Evolutionary conservation across 2,113 vertebrate genomes (phyloP), one percentile per base, ranked within the genome.

Genomic region (Callipepla californica): DNA sequence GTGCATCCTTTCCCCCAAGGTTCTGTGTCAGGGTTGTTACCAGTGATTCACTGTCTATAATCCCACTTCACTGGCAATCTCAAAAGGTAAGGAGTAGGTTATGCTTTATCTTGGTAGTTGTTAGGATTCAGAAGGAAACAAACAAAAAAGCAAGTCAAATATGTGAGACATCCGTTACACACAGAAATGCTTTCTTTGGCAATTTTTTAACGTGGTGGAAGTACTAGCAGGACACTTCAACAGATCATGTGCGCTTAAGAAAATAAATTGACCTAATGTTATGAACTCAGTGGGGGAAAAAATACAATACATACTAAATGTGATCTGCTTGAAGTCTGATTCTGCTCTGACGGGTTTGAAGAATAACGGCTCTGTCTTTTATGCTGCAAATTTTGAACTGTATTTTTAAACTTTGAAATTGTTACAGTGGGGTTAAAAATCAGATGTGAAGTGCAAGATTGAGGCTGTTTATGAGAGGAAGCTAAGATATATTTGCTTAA

Each of bases 401-500:
- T 22, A 28, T 86, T 75, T 96, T 90, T 92, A 28, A 90, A 63
- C 65, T 89, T 78, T 61, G 28, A 77, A 88, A 75, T 78, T 78
- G 26, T 61, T 90, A 57, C 1, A 1, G 55, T 53, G 44, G n/a
- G 18, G 84, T 84, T 88, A 65, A 90, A 86, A 90, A 94, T 61
- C 57, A 8, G 69, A 84, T 81, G 30, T 53, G 93, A 70, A 68
- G 34, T 76, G 59, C 88, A 90, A 86, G 84, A 80, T 20, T 57
- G 62, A 72, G 44, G 25, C 51, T 94, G 21, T 79, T 92, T 74
- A 58, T 87, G 70, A 80, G 63, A 65, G 53, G 53, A 50, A 15
- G 55, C 76, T 79, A 72, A 79, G 44, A 82, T 8, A 87, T 14
- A 82, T 94, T 89, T 91, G 55, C 75, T 94, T 91, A 80, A 87